These are phyloP conservation scores for Pampus argenteus DNA, from an alignment of 2,797 vertebrate genomes.

Conservation along the genomic window DNA sequence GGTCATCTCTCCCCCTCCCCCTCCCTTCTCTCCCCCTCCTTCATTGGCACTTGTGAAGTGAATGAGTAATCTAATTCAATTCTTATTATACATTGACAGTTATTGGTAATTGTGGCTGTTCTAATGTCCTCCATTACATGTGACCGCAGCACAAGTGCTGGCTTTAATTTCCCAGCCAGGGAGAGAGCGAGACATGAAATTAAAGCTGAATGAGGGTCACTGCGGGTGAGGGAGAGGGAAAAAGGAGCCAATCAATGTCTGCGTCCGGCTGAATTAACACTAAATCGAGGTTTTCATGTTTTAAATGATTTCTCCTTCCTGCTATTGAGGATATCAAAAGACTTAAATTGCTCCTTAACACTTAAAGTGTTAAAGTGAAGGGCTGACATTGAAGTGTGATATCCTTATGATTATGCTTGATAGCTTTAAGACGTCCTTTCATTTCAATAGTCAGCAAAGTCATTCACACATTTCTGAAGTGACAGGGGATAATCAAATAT, in stretches of 20 bases:
- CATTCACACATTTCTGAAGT: constrained; percentile 16
- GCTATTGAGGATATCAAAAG: constrained; percentile 19
- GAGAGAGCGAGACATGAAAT: constrained; percentile 54
- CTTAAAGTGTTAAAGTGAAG: constrained; percentile 29
- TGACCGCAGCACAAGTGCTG: constrained; percentile 37
- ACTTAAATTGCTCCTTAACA: constrained; percentile 30
- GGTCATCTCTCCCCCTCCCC: constrained; percentile 19
- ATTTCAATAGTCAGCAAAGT: constrained; percentile 26
- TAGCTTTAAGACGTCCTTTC: constrained; percentile 9
- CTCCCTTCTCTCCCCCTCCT: constrained; percentile 5
- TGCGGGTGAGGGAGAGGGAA: constrained; percentile 26
- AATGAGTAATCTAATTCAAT: constrained; percentile 68
- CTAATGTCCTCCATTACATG: constrained; percentile 71
- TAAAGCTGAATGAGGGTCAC: constrained; percentile 53
- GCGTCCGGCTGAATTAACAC: constrained; percentile 22
- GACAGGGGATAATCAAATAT: constrained; percentile 20
- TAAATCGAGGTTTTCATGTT: constrained; percentile 36
- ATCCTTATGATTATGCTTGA: constrained; percentile 22
- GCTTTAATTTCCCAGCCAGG: constrained; percentile 60
- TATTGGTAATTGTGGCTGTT: constrained; percentile 73
- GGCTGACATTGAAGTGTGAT: constrained; percentile 32
- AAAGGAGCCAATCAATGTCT: constrained; percentile 37
- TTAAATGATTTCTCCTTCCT: constrained; percentile 28
- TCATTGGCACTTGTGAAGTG: constrained; percentile 48
- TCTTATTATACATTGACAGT: constrained; percentile 65